Conservation (phyloP, 2,888 invertebrate species). For the Parthenolecanium corni region DNA sequence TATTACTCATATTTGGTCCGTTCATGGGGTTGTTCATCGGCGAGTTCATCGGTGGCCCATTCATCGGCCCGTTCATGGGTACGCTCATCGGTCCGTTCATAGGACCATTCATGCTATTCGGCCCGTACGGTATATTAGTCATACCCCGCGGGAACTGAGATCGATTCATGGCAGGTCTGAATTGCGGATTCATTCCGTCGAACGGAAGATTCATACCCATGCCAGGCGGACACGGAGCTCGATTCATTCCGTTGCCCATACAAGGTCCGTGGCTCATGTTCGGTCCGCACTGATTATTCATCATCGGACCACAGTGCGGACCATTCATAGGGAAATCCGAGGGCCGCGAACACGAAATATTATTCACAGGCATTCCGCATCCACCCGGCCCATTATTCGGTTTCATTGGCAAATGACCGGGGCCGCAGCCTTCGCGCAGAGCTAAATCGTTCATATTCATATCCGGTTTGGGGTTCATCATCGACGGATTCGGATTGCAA, state of each 20-base stretch:
- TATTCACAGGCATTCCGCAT: constrained; percentile 13
- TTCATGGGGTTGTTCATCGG: background rate
- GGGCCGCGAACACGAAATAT: constrained; percentile 3
- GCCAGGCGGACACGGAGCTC: constrained; percentile 2
- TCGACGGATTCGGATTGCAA: constrained; percentile 12
- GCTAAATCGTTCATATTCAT: constrained; percentile 18
- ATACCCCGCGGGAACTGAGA: constrained; percentile 20
- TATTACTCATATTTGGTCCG: background rate
- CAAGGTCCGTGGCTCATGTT: constrained; percentile 15
- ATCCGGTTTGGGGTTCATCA: constrained; percentile 4
- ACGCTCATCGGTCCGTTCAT: background rate
- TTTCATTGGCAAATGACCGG: constrained; percentile 18
- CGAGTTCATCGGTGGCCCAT: no score
- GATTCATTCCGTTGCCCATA: constrained; percentile 13
- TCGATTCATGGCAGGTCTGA: constrained; percentile 20
- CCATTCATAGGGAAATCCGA: constrained; percentile 10
- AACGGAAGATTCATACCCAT: constrained; percentile 18
- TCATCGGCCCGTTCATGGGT: no score
- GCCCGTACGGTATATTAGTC: constrained; percentile 13
- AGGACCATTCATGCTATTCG: background rate
- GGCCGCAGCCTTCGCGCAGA: constrained; percentile 5
- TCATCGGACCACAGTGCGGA: constrained; percentile 14
- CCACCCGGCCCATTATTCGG: constrained; percentile 8
- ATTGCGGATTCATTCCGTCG: constrained; percentile 23
- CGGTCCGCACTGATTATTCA: constrained; percentile 17